Evolutionary conservation across 2,888 invertebrate genomes (phyloP).

Genomic region (Andricus curvator): DNA sequence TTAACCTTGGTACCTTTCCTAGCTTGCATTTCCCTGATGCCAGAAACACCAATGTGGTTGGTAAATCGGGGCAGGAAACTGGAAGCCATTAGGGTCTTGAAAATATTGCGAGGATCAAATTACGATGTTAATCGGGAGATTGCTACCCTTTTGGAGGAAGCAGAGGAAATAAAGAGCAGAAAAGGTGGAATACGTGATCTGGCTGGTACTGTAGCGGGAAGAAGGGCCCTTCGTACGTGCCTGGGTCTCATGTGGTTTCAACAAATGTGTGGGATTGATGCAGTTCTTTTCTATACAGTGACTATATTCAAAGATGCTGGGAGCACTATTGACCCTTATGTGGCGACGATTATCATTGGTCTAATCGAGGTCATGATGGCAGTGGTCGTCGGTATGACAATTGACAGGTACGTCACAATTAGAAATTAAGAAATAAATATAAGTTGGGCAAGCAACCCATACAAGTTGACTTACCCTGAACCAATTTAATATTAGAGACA

Average conservation of each 20-base stretch:
- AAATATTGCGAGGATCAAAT: slow-evolving; percentile 61
- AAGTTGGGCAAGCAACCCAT: background rate
- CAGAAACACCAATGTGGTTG: slow-evolving; percentile 72
- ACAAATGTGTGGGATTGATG: slow-evolving; percentile 78
- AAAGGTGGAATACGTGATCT: slow-evolving; percentile 70
- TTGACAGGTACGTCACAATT: slow-evolving; percentile 73
- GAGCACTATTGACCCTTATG: slow-evolving; percentile 72
- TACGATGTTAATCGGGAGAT: slow-evolving; percentile 68
- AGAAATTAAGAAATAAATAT: background rate
- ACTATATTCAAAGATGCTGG: slow-evolving; percentile 77
- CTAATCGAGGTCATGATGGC: slow-evolving; percentile 78
- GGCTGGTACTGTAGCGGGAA: slow-evolving; percentile 66
- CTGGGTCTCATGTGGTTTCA: slow-evolving; percentile 80
- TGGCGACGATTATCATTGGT: slow-evolving; percentile 80
- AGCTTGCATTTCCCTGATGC: slow-evolving; percentile 67
- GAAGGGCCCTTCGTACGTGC: slow-evolving; percentile 78
- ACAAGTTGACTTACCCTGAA: background rate
- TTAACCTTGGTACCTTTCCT: slow-evolving; percentile 74
- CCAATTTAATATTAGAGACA: background rate
- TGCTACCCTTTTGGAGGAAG: slow-evolving; percentile 64
- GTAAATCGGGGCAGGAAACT: slow-evolving; percentile 61
- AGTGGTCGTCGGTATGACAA: slow-evolving; percentile 73
- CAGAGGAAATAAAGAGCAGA: slow-evolving; percentile 63
- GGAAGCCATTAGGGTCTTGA: slow-evolving; percentile 62
- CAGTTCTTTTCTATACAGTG: slow-evolving; percentile 77